Percentiles rank a stretch among this genome's conserved stretches.
These are phyloP conservation scores for Andricus quercusramuli DNA, from an alignment of 2,888 invertebrate genomes.

Conservation along the genomic window DNA sequence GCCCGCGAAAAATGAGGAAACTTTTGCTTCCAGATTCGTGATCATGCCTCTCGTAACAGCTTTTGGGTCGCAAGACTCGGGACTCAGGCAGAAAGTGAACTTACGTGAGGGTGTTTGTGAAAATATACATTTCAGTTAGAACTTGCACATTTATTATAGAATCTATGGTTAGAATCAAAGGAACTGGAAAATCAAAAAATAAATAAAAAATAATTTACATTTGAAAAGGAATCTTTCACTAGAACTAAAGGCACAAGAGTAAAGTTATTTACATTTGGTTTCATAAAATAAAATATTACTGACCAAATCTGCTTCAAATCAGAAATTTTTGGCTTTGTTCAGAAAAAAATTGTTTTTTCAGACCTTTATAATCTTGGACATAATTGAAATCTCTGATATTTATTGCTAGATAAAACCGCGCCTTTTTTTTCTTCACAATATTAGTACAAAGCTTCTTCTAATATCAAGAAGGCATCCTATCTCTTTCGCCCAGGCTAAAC, in stretches of 20 bases:
- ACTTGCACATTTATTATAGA: neutral
- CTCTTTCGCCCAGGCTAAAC: no score
- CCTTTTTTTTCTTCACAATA: no score
- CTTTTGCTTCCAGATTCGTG: conserved; percentile 68
- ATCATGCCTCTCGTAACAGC: conserved; percentile 67
- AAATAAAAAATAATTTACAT: neutral
- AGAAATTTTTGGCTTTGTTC: no score
- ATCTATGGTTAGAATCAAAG: conserved; percentile 1
- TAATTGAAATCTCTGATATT: no score
- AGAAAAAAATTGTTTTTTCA: no score
- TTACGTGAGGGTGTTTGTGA: neutral
- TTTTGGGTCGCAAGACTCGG: conserved; percentile 56
- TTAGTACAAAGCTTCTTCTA: no score
- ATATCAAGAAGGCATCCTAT: no score
- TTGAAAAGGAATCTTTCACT: neutral
- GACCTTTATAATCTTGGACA: no score
- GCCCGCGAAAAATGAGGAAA: conserved; percentile 76
- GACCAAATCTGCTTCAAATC: no score
- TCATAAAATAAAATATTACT: no score
- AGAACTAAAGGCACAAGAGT: neutral
- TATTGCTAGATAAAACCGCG: no score
- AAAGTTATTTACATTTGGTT: neutral
- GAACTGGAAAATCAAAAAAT: neutral
- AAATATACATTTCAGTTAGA: neutral
- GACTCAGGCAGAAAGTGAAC: neutral